A percentile compares a stretch with the other conserved stretches of the same genome.
Evolutionary conservation across 2,888 invertebrate species (phyloP).

Genomic region (Erebia epiphron): DNA sequence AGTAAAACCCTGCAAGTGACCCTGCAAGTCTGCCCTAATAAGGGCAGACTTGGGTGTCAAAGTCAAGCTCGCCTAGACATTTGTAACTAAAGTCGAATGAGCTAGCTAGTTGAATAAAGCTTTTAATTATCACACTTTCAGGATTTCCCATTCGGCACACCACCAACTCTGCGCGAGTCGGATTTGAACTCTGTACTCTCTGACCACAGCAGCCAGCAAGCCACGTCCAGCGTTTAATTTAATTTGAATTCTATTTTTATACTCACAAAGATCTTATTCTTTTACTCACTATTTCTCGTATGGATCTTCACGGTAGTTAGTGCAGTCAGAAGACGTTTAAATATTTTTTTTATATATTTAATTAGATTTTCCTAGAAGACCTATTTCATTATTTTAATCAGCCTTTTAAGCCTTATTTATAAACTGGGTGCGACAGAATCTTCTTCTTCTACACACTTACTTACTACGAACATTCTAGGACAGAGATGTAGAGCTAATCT

Average conservation of each 20-base stretch:
- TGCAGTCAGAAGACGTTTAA: background rate
- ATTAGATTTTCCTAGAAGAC: background rate
- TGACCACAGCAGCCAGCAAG: constrained; percentile 79
- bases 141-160: constrained; percentile 79
- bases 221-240: constrained; percentile 75
- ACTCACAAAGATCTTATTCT: constrained; percentile 21
- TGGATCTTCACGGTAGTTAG: constrained; percentile 6
- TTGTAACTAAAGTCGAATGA: too few species aligned
- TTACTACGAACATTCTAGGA: background rate
- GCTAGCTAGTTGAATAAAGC: background rate
- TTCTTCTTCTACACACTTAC: too few species aligned
- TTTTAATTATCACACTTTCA: constrained; percentile 46
- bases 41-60: too few species aligned
- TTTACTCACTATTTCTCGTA: constrained; percentile 16
- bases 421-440: too few species aligned
- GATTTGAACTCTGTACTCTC: constrained; percentile 74
- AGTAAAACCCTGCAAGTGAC: too few species aligned
- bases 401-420: too few species aligned
- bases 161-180: constrained; percentile 72
- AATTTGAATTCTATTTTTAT: constrained; percentile 25
- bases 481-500: background rate
- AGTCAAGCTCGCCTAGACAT: too few species aligned
- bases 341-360: background rate
- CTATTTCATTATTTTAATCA: background rate
- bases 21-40: too few species aligned